phyloP scores from a whole-genome alignment of 2,797 vertebrate genomes.

The Allobates femoralis region DNA sequence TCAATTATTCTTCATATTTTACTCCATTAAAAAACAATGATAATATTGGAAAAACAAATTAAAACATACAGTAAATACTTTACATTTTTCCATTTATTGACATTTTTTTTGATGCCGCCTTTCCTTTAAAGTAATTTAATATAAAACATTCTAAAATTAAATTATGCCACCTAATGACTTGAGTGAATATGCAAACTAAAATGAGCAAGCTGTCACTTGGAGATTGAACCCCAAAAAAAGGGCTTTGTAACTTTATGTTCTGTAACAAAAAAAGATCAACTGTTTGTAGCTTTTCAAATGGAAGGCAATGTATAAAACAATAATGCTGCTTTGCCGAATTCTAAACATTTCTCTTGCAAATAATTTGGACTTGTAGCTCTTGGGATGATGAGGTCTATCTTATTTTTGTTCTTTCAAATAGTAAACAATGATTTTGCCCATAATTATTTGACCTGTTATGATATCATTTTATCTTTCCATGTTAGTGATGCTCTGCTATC shows the following conservation, averaged over 20 bases:
- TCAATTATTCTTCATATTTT: too few relatives aligned
- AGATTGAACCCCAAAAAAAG: not conserved
- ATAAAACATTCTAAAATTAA: too few relatives aligned
- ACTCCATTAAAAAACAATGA: too few relatives aligned
- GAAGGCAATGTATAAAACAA: too few relatives aligned
- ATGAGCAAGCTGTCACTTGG: too few relatives aligned
- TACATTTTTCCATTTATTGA: too few relatives aligned
- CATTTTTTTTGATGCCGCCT: too few relatives aligned
- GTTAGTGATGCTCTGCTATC: conserved; percentile 24
- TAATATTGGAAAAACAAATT: too few relatives aligned
- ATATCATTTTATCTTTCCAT: not conserved
- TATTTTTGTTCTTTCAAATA: not conserved
- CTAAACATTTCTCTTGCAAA: not conserved
- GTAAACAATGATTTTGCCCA: not conserved
- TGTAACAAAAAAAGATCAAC: not conserved
- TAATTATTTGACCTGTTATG: not conserved
- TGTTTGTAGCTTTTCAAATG: not conserved
- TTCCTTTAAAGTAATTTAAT: too few relatives aligned
- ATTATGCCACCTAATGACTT: too few relatives aligned
- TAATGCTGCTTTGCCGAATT: not conserved
- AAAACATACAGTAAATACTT: too few relatives aligned
- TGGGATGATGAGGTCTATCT: not conserved
- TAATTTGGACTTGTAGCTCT: not conserved
- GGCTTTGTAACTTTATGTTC: not conserved
- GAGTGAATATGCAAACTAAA: too few relatives aligned